Percentiles rank a stretch among this genome's conserved stretches.
Evolutionary conservation across 1,140 invertebrate species (phyloP).

Genomic region (Calosoma granatense): DNA sequence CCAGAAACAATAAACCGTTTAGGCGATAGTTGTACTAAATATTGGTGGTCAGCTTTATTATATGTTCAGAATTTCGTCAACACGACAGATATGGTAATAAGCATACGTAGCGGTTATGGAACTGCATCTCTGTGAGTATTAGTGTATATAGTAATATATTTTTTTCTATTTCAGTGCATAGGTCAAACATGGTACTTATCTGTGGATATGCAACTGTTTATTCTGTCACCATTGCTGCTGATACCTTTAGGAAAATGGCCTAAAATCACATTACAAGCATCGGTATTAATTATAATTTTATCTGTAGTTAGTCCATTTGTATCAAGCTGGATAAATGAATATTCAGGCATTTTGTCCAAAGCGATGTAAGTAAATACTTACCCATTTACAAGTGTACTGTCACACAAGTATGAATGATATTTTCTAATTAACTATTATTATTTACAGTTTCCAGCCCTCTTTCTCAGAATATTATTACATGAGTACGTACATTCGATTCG

Average conservation of each 20-base stretch:
- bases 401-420: not conserved
- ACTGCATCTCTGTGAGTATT: not conserved
- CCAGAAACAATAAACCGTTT: slow-evolving; percentile 27
- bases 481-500: slow-evolving; percentile 23
- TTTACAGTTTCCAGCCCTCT: not conserved
- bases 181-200: slow-evolving; percentile 35
- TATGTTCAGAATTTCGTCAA: slow-evolving; percentile 43
- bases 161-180: slow-evolving; percentile 29
- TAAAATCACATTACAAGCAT: slow-evolving; percentile 10
- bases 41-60: slow-evolving; percentile 45
- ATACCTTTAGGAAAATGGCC: slow-evolving; percentile 24
- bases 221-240: slow-evolving; percentile 32
- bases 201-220: slow-evolving; percentile 35
- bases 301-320: slow-evolving; percentile 6
- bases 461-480: slow-evolving; percentile 19
- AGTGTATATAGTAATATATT: not conserved
- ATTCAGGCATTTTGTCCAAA: slow-evolving; percentile 14
- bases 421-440: slow-evolving; percentile 14
- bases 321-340: too few relatives aligned
- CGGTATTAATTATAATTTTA: slow-evolving; percentile 3
- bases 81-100: slow-evolving; percentile 29
- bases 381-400: slow-evolving; percentile 17
- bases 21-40: slow-evolving; percentile 31
- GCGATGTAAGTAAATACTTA: slow-evolving; percentile 17
- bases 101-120: too few relatives aligned